Evolutionary conservation across 1,140 invertebrate genomes (phyloP).

Genomic region (Lethrus apterus): DNA sequence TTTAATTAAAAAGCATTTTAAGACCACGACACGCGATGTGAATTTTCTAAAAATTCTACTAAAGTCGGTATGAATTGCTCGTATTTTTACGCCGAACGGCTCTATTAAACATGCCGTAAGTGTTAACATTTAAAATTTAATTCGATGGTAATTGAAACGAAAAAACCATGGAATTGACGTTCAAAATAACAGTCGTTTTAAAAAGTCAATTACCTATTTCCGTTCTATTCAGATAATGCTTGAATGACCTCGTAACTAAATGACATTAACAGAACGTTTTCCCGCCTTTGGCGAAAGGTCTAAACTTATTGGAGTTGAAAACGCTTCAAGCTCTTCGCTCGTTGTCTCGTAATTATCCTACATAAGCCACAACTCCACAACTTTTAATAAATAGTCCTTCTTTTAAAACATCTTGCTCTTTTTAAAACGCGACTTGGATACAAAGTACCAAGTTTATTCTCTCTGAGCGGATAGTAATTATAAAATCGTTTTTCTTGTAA

Average conservation of each 20-base stretch:
- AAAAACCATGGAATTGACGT: background rate
- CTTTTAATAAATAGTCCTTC: conserved; percentile 17
- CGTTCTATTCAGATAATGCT: conserved; percentile 21
- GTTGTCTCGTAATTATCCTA: conserved; percentile 28
- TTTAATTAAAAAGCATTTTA: no score
- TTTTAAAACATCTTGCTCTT: no score
- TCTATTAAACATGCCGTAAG: no score
- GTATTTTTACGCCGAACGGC: no score
- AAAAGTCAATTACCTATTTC: conserved; percentile 33
- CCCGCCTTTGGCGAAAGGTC: conserved; percentile 22
- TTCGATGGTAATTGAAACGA: conserved; percentile 10
- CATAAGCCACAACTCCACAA: conserved; percentile 15
- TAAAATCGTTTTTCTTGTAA: no score
- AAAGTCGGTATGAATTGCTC: no score
- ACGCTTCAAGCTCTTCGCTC: conserved; percentile 13
- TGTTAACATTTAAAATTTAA: conserved; percentile 8
- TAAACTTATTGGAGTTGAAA: conserved; percentile 20
- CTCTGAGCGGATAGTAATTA: no score
- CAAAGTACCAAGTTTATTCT: no score
- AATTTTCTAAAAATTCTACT: no score
- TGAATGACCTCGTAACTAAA: conserved; percentile 28
- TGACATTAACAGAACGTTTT: conserved; percentile 31
- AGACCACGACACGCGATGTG: no score
- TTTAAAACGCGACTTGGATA: no score
- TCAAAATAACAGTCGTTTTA: conserved; percentile 27